A percentile compares a stretch with the other conserved stretches of the same genome.
Conservation (phyloP, 1,140 invertebrate species). For the Cydia splendana region DNA sequence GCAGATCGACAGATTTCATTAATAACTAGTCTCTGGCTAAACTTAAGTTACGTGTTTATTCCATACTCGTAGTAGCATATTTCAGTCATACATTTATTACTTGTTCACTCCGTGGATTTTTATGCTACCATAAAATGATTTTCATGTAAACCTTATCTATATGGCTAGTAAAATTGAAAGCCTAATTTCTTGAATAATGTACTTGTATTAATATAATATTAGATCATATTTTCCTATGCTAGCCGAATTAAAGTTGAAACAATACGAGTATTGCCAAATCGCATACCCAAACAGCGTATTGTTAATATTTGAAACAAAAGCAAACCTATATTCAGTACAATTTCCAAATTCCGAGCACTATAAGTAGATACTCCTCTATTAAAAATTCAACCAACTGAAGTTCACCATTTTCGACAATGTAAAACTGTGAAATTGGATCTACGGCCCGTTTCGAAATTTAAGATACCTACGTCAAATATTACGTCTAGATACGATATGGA, state of each 20-base stretch:
- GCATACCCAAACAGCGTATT: too few relatives aligned
- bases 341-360: background rate
- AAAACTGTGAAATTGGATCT: background rate
- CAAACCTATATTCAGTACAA: background rate
- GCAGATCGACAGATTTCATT: too few relatives aligned
- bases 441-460: background rate
- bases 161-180: too few relatives aligned
- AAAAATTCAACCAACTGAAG: background rate
- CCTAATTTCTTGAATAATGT: too few relatives aligned
- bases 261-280: too few relatives aligned
- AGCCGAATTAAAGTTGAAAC: too few relatives aligned
- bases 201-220: too few relatives aligned
- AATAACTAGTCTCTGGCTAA: background rate
- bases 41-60: slow-evolving; percentile 10
- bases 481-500: too few relatives aligned
- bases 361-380: background rate
- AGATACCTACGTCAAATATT: too few relatives aligned
- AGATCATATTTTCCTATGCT: too few relatives aligned
- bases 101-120: background rate
- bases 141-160: too few relatives aligned
- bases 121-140: too few relatives aligned
- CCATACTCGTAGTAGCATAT: background rate
- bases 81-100: background rate
- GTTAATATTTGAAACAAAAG: background rate
- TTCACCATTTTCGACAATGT: background rate